phyloP scores from a whole-genome alignment of 2,888 invertebrate species.

The Ophion ventricosus region DNA sequence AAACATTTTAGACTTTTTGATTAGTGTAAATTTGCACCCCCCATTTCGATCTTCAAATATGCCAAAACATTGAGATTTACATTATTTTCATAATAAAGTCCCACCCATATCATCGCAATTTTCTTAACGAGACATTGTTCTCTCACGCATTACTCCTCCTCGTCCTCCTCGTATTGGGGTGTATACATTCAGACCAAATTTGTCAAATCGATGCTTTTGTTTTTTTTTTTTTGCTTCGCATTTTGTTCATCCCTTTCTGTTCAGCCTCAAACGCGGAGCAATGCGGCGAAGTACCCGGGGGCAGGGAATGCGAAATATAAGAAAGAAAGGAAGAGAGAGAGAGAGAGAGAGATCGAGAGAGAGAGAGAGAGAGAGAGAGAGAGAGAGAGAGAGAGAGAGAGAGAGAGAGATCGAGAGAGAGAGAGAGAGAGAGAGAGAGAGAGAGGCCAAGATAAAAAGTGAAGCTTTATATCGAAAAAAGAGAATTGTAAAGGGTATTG shows the following conservation, averaged over 20 bases:
- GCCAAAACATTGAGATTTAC: background rate
- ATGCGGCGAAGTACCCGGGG: background rate
- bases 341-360: background rate
- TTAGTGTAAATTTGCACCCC: too few species aligned
- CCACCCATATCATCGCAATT: background rate
- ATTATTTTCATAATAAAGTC: background rate
- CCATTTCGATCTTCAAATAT: background rate
- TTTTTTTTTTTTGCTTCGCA: background rate
- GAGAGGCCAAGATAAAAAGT: background rate
- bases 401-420: background rate
- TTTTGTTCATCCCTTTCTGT: background rate
- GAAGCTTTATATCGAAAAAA: slow-evolving; percentile 15
- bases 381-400: background rate
- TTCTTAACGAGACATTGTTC: background rate
- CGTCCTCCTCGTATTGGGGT: background rate
- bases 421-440: background rate
- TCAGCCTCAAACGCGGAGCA: background rate
- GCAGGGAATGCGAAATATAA: background rate
- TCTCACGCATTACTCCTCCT: background rate
- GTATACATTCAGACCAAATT: background rate
- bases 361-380: background rate
- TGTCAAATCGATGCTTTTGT: background rate
- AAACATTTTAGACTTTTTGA: background rate
- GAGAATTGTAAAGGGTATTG: slow-evolving; percentile 20
- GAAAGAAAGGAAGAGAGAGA: background rate